Evolutionary conservation across 2,888 invertebrate genomes (phyloP).

Genomic region (Plagodis dolabraria): DNA sequence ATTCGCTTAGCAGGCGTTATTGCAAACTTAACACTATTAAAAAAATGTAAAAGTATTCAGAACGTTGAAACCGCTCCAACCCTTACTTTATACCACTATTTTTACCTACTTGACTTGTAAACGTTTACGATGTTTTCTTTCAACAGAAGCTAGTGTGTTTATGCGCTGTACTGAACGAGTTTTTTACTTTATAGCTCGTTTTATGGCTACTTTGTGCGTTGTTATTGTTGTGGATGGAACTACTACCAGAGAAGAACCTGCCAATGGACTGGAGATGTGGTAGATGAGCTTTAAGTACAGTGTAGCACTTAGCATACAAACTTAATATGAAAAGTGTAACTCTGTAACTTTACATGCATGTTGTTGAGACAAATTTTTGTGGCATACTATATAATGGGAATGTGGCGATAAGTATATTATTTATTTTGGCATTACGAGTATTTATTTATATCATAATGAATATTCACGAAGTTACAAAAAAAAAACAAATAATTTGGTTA

Average conservation of each 20-base stretch:
- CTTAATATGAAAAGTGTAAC: too few relatives aligned
- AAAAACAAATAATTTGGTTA: too few relatives aligned
- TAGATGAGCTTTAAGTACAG: background rate
- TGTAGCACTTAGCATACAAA: background rate
- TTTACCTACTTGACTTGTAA: slow-evolving; percentile 65
- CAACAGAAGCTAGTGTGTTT: slow-evolving; percentile 68
- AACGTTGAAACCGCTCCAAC: slow-evolving; percentile 34
- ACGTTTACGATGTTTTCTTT: slow-evolving; percentile 77
- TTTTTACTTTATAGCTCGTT: slow-evolving; percentile 70
- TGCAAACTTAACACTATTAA: too few relatives aligned
- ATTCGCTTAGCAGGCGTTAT: too few relatives aligned
- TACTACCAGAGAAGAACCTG: slow-evolving; percentile 29
- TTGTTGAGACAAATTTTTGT: too few relatives aligned
- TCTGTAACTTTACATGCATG: too few relatives aligned
- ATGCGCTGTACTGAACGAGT: slow-evolving; percentile 65
- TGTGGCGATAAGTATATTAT: too few relatives aligned
- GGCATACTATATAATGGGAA: too few relatives aligned
- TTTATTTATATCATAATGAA: too few relatives aligned
- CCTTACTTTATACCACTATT: slow-evolving; percentile 31
- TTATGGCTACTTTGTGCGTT: slow-evolving; percentile 62
- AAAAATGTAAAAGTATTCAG: too few relatives aligned
- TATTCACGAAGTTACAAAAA: too few relatives aligned
- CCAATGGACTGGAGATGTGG: slow-evolving; percentile 6
- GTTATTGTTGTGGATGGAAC: slow-evolving; percentile 51
- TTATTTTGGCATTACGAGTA: too few relatives aligned